A percentile compares a stretch with the other conserved stretches of the same genome.
These are phyloP conservation scores for Stomorhina lunata DNA, from an alignment of 2,888 invertebrate genomes.

Conservation along the genomic window DNA sequence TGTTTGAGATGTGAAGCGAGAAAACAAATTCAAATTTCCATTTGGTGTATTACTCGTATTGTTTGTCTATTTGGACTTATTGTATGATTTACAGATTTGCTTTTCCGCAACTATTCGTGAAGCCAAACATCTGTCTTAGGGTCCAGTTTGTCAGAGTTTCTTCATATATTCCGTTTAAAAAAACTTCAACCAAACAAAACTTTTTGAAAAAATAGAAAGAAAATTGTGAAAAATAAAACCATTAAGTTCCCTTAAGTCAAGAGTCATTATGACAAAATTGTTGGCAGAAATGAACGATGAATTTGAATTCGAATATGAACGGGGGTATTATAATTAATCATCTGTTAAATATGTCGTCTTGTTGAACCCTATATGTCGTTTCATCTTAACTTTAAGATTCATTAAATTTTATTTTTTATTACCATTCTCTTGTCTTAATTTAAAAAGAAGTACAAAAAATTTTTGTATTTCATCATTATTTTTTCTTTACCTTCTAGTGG, in stretches of 20 bases:
- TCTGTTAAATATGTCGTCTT: constrained; percentile 48
- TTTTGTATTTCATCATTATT: constrained; percentile 23
- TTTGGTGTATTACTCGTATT: neutral
- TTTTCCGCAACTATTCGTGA: constrained; percentile 6
- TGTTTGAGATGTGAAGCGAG: neutral
- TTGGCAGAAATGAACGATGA: neutral
- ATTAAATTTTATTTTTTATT: constrained; percentile 1
- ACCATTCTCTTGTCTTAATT: no score
- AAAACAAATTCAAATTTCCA: constrained; percentile 21
- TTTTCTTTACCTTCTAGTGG: neutral
- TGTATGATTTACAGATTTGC: neutral
- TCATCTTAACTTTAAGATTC: neutral
- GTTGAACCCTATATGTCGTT: constrained; percentile 27
- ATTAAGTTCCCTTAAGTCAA: constrained; percentile 30
- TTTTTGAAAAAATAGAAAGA: neutral
- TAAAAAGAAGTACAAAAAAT: no score
- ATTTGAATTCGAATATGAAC: neutral
- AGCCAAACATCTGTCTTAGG: constrained; percentile 34
- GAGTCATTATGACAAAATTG: constrained; percentile 36
- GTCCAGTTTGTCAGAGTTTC: constrained; percentile 28
- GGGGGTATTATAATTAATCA: constrained; percentile 49
- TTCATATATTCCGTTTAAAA: constrained; percentile 13
- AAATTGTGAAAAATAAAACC: neutral
- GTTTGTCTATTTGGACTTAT: neutral
- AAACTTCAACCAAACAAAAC: neutral